These are phyloP conservation scores for Lamproptera curius DNA, from an alignment of 2,888 invertebrate species.

Conservation along the genomic window DNA sequence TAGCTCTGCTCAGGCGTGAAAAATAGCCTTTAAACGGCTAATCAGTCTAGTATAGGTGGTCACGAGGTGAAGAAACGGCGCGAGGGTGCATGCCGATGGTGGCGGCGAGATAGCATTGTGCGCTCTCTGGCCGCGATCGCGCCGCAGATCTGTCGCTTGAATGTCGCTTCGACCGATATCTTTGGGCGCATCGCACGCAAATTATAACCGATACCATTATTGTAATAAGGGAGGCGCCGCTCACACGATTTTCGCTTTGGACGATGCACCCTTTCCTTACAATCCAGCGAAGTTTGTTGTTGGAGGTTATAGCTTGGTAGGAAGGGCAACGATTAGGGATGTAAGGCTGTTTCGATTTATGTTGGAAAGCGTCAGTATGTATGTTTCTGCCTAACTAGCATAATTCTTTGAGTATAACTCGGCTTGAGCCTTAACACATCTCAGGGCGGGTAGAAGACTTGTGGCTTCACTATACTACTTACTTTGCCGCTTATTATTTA, in stretches of 20 bases:
- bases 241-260: constrained; percentile 12
- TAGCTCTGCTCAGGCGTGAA: constrained; percentile 3
- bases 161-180: constrained; percentile 70
- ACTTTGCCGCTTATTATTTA: too few relatives aligned
- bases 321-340: too few relatives aligned
- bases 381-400: too few relatives aligned
- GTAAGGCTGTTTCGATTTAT: too few relatives aligned
- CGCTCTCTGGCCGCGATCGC: constrained; percentile 65
- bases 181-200: constrained; percentile 72
- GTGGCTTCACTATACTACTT: too few relatives aligned
- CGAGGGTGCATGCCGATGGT: constrained; percentile 70
- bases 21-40: constrained; percentile 13
- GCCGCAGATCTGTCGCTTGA: constrained; percentile 74
- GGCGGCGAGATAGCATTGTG: constrained; percentile 74
- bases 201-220: constrained; percentile 79
- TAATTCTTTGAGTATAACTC: too few relatives aligned
- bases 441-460: too few relatives aligned
- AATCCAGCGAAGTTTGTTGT: too few relatives aligned
- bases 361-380: too few relatives aligned
- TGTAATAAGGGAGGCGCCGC: constrained; percentile 60
- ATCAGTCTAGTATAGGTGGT: constrained; percentile 45
- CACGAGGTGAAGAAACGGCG: constrained; percentile 67
- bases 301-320: too few relatives aligned
- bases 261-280: too few relatives aligned
- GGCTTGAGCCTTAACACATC: too few relatives aligned